These are phyloP conservation scores for Drosophila ochracea DNA, from an alignment of 2,888 invertebrate species.

Conservation along the genomic window DNA sequence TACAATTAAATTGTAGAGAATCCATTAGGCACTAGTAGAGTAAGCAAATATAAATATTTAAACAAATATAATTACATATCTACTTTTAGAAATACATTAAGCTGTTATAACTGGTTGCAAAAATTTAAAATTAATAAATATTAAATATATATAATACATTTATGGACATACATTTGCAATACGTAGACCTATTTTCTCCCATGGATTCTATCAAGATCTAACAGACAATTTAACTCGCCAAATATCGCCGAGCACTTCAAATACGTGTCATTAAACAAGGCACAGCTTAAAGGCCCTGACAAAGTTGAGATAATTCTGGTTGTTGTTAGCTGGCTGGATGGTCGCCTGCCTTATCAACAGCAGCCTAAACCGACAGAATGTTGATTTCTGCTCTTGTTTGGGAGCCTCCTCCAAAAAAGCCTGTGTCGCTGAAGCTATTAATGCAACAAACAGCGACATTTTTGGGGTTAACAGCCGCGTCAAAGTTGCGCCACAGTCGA, in stretches of 20 bases:
- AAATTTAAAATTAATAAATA: neutral
- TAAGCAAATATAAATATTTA: neutral
- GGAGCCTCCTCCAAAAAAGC: neutral
- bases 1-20: neutral
- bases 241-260: slow-evolving; percentile 5
- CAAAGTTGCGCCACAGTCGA: slow-evolving; percentile 39
- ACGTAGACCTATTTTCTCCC: neutral
- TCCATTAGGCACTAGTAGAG: neutral
- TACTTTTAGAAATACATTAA: neutral
- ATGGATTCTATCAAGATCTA: slow-evolving; percentile 15
- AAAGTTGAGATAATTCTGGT: slow-evolving; percentile 33
- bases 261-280: slow-evolving; percentile 19
- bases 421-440: slow-evolving; percentile 27
- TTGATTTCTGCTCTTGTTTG: slow-evolving; percentile 7
- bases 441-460: slow-evolving; percentile 29
- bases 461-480: slow-evolving; percentile 39
- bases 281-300: slow-evolving; percentile 18
- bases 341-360: slow-evolving; percentile 30
- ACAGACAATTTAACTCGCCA: slow-evolving; percentile 27
- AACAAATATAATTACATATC: neutral
- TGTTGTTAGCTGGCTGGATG: slow-evolving; percentile 11
- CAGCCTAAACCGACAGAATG: neutral
- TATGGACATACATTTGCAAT: neutral
- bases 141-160: neutral
- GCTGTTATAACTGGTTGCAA: neutral